Evolutionary conservation across 2,113 vertebrate species (phyloP), one percentile per base, ranked within the genome.

Genomic region (Dicrurus megarhynchus): DNA sequence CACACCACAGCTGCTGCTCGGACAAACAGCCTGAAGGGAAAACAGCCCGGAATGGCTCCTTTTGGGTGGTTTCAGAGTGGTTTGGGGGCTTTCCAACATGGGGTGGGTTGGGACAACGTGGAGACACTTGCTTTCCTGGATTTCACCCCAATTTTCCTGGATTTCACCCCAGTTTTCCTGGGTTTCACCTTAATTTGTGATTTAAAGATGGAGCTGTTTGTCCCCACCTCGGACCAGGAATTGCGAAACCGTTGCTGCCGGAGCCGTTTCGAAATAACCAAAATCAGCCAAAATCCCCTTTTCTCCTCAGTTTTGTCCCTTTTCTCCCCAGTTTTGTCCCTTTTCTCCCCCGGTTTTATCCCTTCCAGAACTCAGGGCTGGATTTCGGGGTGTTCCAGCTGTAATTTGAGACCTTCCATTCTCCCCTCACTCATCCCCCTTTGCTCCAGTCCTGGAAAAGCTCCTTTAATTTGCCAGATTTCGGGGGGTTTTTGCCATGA

Each of bases 81-180:
- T 46, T 26, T 60, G 49, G 76, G 32, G 57, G 0, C 2, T 24
- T 63, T 59, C 44, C 30, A 41, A 0, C 17, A 0, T 0, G 37
- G 1, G 6, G 2, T 9, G 70, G n/a, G 23, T 3, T 10, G 30
- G 20, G 35, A 75, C 42, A 24, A 13, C 0, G 13, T 17, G 60
- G 24, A 30, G 16, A 32, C 13, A 7, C 32, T 35, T 28, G 11
- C 13, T 52, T 13, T 1, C 55, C 73, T 37, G 63, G 46, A 50
- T 59, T 68, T 37, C 73, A 37, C 33, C 63, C 55, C 37, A 5
- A 0, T 19, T 53, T 44, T 8, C 46, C 46, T 7, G 64, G 19
- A 6, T 39, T 46, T 46, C 64, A 8, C 32, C 70, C 52, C 35
- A 7, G 0, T 21, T 57, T 49, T 26, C 42, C 42, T 3, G 83